phyloP scores from a whole-genome alignment of 2,888 invertebrate genomes.

The Stenchaetothrips biformis region DNA sequence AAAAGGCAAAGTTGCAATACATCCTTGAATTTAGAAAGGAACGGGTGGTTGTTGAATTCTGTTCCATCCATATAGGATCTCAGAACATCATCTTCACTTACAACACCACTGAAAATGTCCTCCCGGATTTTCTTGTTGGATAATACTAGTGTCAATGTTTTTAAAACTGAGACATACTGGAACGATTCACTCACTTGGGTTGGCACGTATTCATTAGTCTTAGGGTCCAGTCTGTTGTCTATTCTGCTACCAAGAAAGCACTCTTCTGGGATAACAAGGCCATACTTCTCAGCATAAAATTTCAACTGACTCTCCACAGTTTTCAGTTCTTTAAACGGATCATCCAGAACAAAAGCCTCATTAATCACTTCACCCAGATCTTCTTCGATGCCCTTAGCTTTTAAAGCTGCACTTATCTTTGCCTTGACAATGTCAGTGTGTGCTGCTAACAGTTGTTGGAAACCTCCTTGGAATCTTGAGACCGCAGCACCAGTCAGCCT shows the following conservation, averaged over 20 bases:
- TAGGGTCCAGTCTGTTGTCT: background rate
- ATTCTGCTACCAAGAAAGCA: background rate
- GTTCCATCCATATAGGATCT: background rate
- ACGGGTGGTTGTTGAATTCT: background rate
- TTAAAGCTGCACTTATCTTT: too few relatives aligned
- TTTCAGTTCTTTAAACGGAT: background rate
- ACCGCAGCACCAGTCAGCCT: background rate
- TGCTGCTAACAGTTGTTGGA: background rate
- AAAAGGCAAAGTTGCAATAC: background rate
- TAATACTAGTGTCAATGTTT: background rate
- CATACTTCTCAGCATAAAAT: background rate
- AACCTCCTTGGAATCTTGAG: background rate
- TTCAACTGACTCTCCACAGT: background rate
- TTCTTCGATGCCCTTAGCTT: background rate
- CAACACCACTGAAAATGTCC: background rate
- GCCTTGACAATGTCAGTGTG: background rate
- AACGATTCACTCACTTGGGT: conserved; percentile 2
- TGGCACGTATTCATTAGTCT: background rate
- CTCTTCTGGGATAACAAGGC: background rate
- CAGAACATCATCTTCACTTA: background rate
- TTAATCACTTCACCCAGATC: background rate
- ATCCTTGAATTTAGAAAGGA: background rate
- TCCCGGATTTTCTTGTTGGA: background rate
- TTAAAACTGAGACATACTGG: background rate
- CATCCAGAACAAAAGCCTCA: background rate